These are phyloP conservation scores for Agrochola litura DNA, from an alignment of 2,888 invertebrate species.

Conservation along the genomic window DNA sequence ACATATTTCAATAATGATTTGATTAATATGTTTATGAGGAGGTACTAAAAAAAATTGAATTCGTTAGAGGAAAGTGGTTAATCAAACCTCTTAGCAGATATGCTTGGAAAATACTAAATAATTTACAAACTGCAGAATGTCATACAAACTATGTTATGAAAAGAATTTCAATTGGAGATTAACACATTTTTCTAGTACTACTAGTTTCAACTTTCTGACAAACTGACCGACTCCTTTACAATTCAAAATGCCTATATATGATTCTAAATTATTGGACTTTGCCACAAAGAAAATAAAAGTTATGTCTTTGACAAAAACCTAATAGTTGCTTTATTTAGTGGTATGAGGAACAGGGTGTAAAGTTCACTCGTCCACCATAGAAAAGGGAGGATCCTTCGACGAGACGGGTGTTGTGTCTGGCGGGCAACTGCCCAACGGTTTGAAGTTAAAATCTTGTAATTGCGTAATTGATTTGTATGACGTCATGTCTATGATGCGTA, in stretches of 20 bases:
- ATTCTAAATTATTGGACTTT: not conserved
- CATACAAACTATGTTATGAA: not conserved
- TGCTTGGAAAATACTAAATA: not conserved
- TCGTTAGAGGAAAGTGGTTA: not conserved
- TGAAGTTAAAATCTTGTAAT: too few species aligned
- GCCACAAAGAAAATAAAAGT: not conserved
- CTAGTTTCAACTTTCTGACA: not conserved
- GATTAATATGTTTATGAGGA: not conserved
- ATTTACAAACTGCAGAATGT: not conserved
- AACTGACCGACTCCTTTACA: not conserved
- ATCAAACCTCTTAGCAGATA: not conserved
- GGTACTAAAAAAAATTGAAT: not conserved
- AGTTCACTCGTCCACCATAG: too few species aligned
- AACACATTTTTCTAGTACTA: not conserved
- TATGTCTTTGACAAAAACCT: not conserved
- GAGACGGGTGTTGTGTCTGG: too few species aligned
- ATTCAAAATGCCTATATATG: not conserved
- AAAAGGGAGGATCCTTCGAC: too few species aligned
- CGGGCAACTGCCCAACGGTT: too few species aligned
- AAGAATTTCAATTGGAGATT: not conserved
- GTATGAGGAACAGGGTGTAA: too few species aligned
- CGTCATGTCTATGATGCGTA: too few species aligned
- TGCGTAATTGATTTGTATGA: too few species aligned
- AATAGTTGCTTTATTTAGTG: not conserved
- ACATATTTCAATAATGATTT: constrained; percentile 32